These are phyloP conservation scores for Ashinkailepas kermadecensis DNA, from an alignment of 2,888 invertebrate genomes.

Conservation along the genomic window DNA sequence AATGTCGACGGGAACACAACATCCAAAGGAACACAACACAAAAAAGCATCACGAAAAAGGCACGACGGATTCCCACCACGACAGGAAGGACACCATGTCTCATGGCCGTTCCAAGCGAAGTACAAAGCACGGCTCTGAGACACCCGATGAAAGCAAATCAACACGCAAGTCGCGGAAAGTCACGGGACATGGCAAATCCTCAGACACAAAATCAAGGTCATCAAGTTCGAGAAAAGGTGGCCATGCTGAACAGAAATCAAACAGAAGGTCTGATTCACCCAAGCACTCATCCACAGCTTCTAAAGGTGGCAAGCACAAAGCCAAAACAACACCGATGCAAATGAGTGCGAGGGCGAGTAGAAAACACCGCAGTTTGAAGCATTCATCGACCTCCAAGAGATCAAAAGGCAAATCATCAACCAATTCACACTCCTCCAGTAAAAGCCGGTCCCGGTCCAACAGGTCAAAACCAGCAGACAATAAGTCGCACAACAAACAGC, in stretches of 20 bases:
- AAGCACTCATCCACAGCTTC: neutral
- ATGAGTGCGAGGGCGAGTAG: too few species aligned
- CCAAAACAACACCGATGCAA: too few species aligned
- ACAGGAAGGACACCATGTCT: too few species aligned
- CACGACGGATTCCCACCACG: too few species aligned
- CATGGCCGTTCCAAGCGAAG: neutral
- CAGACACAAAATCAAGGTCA: neutral
- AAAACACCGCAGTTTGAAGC: too few species aligned
- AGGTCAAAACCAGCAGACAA: too few species aligned
- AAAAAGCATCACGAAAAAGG: neutral
- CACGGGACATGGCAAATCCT: neutral
- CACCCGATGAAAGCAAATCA: neutral
- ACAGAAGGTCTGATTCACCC: neutral
- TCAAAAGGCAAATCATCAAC: neutral
- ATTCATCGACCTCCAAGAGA: neutral
- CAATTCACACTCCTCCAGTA: neutral
- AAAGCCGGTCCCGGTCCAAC: neutral
- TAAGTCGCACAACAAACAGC: too few species aligned
- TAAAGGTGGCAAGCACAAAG: too few species aligned
- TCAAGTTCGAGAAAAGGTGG: neutral
- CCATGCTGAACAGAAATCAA: neutral
- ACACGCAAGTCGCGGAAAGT: neutral
- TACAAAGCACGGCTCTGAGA: neutral
- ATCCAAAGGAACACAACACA: neutral
- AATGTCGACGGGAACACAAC: neutral